A percentile compares a stretch with the other conserved stretches of the same genome.
Conservation (phyloP, 2,888 invertebrate genomes). For the Epirrita christyi region DNA sequence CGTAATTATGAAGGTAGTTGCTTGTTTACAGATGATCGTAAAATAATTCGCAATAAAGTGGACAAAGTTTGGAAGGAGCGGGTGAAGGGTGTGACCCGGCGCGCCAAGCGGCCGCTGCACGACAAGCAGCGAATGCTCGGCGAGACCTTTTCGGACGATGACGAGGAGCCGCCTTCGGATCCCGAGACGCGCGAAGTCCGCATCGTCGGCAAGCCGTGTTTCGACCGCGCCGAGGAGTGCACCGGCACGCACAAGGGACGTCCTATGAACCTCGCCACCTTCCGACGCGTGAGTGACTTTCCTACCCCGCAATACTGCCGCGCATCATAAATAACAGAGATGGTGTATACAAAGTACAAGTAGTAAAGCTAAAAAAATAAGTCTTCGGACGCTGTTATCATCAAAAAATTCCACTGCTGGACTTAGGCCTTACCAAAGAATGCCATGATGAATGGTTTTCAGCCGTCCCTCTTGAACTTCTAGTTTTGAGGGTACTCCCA, state of each 20-base stretch:
- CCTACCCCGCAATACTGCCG: too few relatives aligned
- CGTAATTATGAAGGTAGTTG: neutral
- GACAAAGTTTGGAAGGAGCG: constrained; percentile 90
- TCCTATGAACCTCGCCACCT: constrained; percentile 52
- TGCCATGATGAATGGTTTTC: too few relatives aligned
- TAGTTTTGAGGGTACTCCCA: too few relatives aligned
- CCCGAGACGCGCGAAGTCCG: constrained; percentile 71
- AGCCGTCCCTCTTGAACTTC: too few relatives aligned
- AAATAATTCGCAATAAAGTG: constrained; percentile 89
- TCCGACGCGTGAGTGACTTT: constrained; percentile 57
- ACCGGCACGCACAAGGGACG: constrained; percentile 76
- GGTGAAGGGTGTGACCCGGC: constrained; percentile 68
- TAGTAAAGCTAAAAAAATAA: too few relatives aligned
- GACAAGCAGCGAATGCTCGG: constrained; percentile 52
- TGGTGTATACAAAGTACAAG: too few relatives aligned
- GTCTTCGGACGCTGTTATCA: too few relatives aligned
- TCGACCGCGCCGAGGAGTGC: constrained; percentile 87
- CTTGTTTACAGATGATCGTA: constrained; percentile 86
- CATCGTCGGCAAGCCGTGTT: constrained; percentile 3
- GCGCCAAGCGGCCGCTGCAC: constrained; percentile 64
- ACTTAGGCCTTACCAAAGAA: too few relatives aligned
- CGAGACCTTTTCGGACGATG: constrained; percentile 61
- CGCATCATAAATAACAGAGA: too few relatives aligned
- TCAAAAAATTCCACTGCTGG: too few relatives aligned
- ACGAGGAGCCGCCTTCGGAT: constrained; percentile 70